A percentile compares a stretch with the other conserved stretches of the same genome.
These are phyloP conservation scores for Drosophila subobscura DNA, from an alignment of 1,140 invertebrate species.

Conservation along the genomic window DNA sequence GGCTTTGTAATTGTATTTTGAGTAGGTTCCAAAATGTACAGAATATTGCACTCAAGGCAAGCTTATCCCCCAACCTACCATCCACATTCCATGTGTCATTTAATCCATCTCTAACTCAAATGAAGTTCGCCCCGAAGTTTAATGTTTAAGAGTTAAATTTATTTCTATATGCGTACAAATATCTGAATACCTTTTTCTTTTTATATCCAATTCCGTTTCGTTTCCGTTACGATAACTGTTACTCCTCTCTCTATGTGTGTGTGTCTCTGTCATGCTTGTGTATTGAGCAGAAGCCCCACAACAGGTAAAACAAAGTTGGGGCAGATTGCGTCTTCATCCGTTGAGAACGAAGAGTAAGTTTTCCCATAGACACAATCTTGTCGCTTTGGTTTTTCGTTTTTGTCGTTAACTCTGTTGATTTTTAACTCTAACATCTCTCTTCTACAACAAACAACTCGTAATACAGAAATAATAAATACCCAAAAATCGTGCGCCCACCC, in stretches of 20 bases:
- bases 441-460: slow-evolving; percentile 14
- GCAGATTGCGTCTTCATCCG: slow-evolving; percentile 78
- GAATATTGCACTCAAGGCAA: slow-evolving; percentile 66
- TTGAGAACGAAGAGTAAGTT: slow-evolving; percentile 83
- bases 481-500: slow-evolving; percentile 26
- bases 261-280: slow-evolving; percentile 29
- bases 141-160: slow-evolving; percentile 13
- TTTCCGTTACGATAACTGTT: slow-evolving; percentile 36
- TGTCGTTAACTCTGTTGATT: slow-evolving; percentile 76
- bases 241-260: slow-evolving; percentile 45
- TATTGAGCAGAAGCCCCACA: slow-evolving; percentile 78
- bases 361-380: slow-evolving; percentile 57
- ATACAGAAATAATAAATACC: slow-evolving; percentile 4
- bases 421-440: slow-evolving; percentile 59
- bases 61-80: slow-evolving; percentile 29
- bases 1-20: slow-evolving; percentile 49
- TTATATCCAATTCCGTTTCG: slow-evolving; percentile 55
- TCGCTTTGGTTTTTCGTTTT: slow-evolving; percentile 54
- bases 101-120: slow-evolving; percentile 5
- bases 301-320: slow-evolving; percentile 80
- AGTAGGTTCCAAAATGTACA: slow-evolving; percentile 41
- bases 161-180: slow-evolving; percentile 51
- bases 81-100: slow-evolving; percentile 8
- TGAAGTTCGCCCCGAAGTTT: not conserved
- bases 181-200: slow-evolving; percentile 71